Base-by-base conservation (phyloP, 2,888 invertebrate species). In the Eurytoma californica region DNA sequence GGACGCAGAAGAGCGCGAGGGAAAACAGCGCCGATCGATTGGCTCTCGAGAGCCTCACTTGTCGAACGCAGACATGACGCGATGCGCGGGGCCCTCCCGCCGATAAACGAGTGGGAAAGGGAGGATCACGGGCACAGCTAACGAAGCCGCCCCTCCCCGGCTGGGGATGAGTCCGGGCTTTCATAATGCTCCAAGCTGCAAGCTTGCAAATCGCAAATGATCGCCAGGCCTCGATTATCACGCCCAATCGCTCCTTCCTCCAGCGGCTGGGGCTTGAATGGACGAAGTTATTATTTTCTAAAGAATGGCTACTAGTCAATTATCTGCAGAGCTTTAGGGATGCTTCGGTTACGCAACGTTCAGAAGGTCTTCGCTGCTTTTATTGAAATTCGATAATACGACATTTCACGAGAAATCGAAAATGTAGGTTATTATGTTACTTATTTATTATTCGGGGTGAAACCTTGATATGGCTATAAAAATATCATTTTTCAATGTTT, bases 1-100 rank as follows among this genome's bases (percentile, higher is more conserved):
- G 65, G 70, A 77, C 7, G 51, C 18, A 12, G 49, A 47, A 67
- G 30, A 14, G 7, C n/a, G n/a, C 14, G 24, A 14, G 24, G n/a
- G 20, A 9, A 13, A 30, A 49, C 12, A 58, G 51, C 20, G 12
- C 0, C 49, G 58, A 77, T 73, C 78, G 69, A 78, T 63, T 66
- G 57, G 60, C 66, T 75, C 69, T 39, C 18, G 60, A 75, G 60
- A 18, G 53, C 12, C 51, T 72, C 77, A 78, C 72, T 47, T 78
- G 77, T 78, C 72, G 53, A 61, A 68, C 39, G 67, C 68, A 77
- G 28, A 2, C 20, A 49, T 14, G 20, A 24, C 51, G 24, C 65
- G 12, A 53, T 18, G 47, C 7, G 20, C 30, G n/a, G 39, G 16
- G 28, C 53, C n/a, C 55, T 58, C 55, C 16, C n/a, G 24, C 16